Evolutionary conservation across 53 echinoderm and acorn worm genomes (phyloP), one percentile per base, ranked within the genome.

Genomic region (Zoroaster sp.): DNA sequence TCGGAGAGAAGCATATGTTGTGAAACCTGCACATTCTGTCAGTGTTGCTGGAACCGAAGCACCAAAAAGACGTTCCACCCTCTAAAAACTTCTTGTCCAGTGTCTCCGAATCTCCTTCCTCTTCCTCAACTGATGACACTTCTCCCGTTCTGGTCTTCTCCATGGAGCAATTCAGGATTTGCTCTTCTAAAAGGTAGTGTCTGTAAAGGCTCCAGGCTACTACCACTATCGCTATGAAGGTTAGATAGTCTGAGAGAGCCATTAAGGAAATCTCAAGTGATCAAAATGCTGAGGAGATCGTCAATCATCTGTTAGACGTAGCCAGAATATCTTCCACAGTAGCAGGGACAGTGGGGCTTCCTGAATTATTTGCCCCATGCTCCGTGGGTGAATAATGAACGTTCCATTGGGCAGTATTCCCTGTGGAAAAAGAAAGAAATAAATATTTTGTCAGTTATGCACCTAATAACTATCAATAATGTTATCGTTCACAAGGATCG

Each of bases 21-120:
- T 91, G 94, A 73, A 99, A 99, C 42, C 70, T 80, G 43, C 99
- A 98, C 65, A 77, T 70, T 75, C 99, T 94, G 85, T 96, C 91
- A 2, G 86, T 75, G 55, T 96, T 95, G 54, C 66, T 91, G 14
- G 40, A 59, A 37, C 99, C 99, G 15, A 80, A 40, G 54, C 99
- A 98, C 95, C 95, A 96, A 8, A 69, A 93, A 68, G 96, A 94
- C 9, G 82, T 87, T 18, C 94, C 95, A 66, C 74, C 80, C 25
- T 49, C 20, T 39, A 89, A 41, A 18, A 80, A 13, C 36, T 14
- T 38, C 52, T 33, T 73, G 44, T 72, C 63, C n/a, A 54, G 35
- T 17, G 40, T 25, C 49, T 51, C 18, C 13, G 79, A 59, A 0
- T 40, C 9, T 3, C 2, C 4, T 79, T 59, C 42, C 40, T 21